phyloP scores from a whole-genome alignment of 2,888 invertebrate species.

The Brachyptera putata region DNA sequence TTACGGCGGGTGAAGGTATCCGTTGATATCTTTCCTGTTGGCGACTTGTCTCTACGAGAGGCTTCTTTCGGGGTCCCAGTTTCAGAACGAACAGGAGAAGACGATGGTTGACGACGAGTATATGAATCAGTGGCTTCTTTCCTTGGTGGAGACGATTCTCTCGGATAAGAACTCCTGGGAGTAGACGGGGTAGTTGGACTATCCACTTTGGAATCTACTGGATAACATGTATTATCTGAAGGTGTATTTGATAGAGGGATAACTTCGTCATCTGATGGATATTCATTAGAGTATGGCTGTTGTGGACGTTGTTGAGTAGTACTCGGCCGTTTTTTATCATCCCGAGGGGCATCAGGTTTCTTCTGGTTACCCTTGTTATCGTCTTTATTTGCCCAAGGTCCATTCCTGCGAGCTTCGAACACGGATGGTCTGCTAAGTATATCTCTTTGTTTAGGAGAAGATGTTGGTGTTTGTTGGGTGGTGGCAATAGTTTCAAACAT shows the following conservation, averaged over 20 bases:
- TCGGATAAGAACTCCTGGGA: neutral
- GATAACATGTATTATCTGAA: neutral
- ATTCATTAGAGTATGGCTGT: neutral
- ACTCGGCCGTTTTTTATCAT: neutral
- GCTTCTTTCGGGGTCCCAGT: neutral
- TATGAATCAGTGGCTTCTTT: neutral
- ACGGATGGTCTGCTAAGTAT: conserved; percentile 52
- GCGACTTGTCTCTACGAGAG: neutral
- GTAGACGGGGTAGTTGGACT: neutral
- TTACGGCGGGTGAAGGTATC: conserved; percentile 1
- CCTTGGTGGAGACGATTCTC: neutral
- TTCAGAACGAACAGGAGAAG: neutral
- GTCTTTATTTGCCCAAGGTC: conserved; percentile 31
- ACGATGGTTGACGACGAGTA: neutral
- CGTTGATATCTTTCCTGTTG: conserved; percentile 1
- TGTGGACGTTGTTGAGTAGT: neutral
- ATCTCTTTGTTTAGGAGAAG: conserved; percentile 40
- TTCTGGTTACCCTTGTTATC: neutral
- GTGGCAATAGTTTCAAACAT: conserved; percentile 62
- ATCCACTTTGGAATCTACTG: no score
- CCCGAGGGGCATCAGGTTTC: neutral
- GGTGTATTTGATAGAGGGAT: neutral
- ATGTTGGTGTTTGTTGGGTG: conserved; percentile 28
- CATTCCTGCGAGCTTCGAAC: conserved; percentile 41
- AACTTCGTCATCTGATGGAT: conserved; percentile 5